phyloP scores from a whole-genome alignment of 2,113 vertebrate species.

The Addax nasomaculatus region DNA sequence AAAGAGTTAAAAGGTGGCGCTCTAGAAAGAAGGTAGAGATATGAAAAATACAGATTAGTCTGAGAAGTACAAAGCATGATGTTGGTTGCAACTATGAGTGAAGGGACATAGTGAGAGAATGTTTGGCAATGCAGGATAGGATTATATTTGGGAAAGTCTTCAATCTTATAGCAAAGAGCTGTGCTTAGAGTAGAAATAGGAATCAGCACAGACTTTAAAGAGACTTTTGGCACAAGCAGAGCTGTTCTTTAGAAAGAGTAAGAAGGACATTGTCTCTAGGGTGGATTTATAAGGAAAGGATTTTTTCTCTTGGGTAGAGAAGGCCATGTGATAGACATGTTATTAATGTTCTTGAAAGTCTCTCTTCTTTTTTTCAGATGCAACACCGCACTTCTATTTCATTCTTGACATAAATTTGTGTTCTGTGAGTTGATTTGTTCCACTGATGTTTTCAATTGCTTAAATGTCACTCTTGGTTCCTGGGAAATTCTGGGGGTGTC shows the following conservation, averaged over 20 bases:
- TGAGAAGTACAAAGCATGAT: not conserved
- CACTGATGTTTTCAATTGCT: constrained; percentile 24
- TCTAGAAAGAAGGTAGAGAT: not conserved
- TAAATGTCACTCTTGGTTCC: constrained; percentile 34
- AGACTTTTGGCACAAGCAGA: not conserved
- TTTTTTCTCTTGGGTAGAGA: not conserved
- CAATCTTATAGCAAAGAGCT: not conserved
- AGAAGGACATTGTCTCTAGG: not conserved
- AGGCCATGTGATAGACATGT: not conserved
- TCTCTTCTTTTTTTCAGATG: constrained; percentile 8
- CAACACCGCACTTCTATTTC: constrained; percentile 1
- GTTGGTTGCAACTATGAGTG: not conserved
- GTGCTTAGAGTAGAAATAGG: not conserved
- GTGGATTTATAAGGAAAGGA: not conserved
- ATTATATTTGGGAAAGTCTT: not conserved
- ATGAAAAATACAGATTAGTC: not conserved
- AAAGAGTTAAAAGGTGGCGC: not conserved
- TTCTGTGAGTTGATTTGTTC: not conserved
- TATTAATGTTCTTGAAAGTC: constrained; percentile 45
- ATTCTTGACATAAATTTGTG: constrained; percentile 40
- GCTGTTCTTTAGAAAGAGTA: not conserved
- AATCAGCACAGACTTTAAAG: not conserved
- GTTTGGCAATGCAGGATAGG: not conserved
- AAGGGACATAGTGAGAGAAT: not conserved
- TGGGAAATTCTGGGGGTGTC: not conserved